Percentiles rank a stretch among this genome's conserved stretches.
These are phyloP conservation scores for Lagenorhynchus albirostris DNA, from an alignment of 2,113 vertebrate species.

Conservation along the genomic window DNA sequence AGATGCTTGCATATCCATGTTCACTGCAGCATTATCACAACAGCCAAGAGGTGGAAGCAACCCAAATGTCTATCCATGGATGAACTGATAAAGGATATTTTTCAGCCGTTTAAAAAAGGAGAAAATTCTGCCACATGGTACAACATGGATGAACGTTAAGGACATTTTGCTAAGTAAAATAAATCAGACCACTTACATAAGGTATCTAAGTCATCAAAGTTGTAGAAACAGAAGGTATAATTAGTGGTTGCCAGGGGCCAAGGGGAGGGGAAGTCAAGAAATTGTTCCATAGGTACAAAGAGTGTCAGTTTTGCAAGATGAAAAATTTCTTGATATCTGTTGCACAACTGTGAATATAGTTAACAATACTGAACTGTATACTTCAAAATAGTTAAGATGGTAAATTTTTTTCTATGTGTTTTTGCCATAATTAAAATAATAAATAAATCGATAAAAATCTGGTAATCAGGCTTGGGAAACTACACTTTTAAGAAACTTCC, in stretches of 20 bases:
- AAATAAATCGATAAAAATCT: not conserved
- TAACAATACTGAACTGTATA: not conserved
- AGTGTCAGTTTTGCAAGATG: not conserved
- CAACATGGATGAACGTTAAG: not conserved
- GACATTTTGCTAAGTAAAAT: not conserved
- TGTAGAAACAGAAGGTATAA: not conserved
- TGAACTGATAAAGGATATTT: not conserved
- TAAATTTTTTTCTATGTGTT: not conserved
- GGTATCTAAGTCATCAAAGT: not conserved
- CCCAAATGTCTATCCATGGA: not conserved
- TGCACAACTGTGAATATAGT: not conserved
- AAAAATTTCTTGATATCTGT: not conserved
- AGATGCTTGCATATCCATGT: not conserved
- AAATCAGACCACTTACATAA: not conserved
- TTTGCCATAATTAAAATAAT: not conserved
- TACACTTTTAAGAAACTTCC: not conserved
- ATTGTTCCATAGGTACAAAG: not conserved
- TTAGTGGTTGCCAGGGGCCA: not conserved
- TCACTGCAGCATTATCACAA: not conserved
- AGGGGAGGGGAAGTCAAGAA: not conserved
- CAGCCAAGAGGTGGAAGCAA: not conserved
- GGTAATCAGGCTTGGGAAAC: not conserved
- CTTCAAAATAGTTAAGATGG: not conserved
- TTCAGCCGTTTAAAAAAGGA: not conserved
- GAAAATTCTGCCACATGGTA: not conserved